phyloP scores from a whole-genome alignment of 2,797 vertebrate species.

The Helostoma temminkii region DNA sequence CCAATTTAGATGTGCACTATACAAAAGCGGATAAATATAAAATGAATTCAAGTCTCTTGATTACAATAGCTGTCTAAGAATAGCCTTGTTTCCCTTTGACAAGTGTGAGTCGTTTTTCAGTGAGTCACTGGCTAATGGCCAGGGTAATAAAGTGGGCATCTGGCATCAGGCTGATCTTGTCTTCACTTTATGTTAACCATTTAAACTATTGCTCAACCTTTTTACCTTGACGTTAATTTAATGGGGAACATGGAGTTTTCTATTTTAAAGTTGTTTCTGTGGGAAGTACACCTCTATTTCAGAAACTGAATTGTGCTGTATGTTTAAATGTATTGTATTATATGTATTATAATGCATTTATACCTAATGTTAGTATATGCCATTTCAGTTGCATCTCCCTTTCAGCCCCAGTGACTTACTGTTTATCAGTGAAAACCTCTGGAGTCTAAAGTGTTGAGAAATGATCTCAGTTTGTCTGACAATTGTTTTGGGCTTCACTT shows the following conservation, averaged over 20 bases:
- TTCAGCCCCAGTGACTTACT: constrained; percentile 26
- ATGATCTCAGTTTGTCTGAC: constrained; percentile 36
- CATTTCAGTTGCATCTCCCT: constrained; percentile 1
- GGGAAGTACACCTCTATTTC: constrained; percentile 8
- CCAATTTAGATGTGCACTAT: constrained; percentile 20
- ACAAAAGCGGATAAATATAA: constrained; percentile 34
- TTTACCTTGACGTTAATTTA: constrained; percentile 43
- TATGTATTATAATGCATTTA: constrained; percentile 14
- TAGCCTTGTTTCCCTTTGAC: constrained; percentile 53
- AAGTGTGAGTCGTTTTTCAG: constrained; percentile 51
- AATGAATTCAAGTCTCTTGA: constrained; percentile 61
- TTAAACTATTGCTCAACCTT: constrained; percentile 54
- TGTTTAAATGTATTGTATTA: constrained; percentile 11
- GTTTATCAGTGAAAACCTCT: constrained; percentile 35
- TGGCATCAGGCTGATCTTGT: constrained; percentile 61
- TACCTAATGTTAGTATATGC: constrained; percentile 13
- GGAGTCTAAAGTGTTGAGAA: constrained; percentile 31
- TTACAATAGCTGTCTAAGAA: constrained; percentile 62
- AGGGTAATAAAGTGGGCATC: constrained; percentile 66
- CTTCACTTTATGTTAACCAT: constrained; percentile 59
- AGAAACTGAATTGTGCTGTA: neutral
- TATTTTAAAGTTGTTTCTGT: neutral
- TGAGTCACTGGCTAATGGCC: constrained; percentile 60
- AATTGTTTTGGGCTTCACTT: constrained; percentile 10
- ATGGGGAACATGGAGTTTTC: constrained; percentile 8